phyloP scores from a whole-genome alignment of 2,113 vertebrate genomes.

The Ariopsis seemanni region DNA sequence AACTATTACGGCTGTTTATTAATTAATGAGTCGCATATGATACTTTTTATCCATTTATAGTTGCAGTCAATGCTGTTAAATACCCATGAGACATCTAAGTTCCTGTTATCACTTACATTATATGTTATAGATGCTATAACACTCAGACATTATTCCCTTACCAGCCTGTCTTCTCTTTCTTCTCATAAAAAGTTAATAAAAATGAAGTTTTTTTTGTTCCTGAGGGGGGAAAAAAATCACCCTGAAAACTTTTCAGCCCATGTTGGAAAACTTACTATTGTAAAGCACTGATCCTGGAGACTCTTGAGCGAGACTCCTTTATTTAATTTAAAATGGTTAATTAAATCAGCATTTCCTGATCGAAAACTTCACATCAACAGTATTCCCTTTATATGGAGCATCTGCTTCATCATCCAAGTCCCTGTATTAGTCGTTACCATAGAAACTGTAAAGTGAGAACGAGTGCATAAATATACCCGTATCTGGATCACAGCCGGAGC shows the following conservation, averaged over 20 bases:
- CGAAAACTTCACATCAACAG: not conserved
- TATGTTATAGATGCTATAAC: not conserved
- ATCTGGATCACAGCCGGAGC: not conserved
- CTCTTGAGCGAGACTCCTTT: too few relatives aligned
- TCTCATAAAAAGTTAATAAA: not conserved
- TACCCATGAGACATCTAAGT: not conserved
- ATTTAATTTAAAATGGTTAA: not conserved
- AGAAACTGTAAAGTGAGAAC: conserved; percentile 14
- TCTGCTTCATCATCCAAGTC: not conserved
- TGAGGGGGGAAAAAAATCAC: not conserved
- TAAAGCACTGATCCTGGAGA: not conserved
- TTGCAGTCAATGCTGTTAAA: not conserved
- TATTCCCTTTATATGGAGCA: not conserved
- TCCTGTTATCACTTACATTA: not conserved
- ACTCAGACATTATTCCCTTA: not conserved
- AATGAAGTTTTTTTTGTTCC: not conserved
- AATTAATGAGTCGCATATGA: not conserved
- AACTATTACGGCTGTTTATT: not conserved
- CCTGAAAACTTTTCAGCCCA: not conserved
- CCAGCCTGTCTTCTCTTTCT: not conserved
- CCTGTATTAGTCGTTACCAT: not conserved
- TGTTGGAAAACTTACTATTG: not conserved
- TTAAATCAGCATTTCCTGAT: not conserved
- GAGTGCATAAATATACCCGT: not conserved
- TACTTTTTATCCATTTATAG: not conserved